Base-by-base conservation (phyloP, 2,888 invertebrate genomes). In the Ormyrus rosae region DNA sequence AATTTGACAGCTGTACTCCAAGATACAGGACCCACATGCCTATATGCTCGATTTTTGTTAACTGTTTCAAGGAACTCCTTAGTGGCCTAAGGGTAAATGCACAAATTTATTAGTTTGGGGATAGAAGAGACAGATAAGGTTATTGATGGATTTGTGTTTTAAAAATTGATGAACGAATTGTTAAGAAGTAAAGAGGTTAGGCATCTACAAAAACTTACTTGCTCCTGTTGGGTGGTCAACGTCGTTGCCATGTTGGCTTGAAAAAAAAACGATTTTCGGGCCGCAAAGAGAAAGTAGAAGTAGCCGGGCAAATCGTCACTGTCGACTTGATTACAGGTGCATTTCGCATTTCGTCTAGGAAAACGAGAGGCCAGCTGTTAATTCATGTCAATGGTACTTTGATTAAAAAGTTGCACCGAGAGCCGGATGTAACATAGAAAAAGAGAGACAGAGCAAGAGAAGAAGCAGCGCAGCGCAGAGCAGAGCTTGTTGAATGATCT, bases 1-100 rank as follows among this genome's bases (percentile, higher is more conserved):
- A 98, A 98, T 92, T 97, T 97, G 83, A 98, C 94, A 67, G 98
- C 98, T n/a, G 97, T 96, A 82, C 96, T 95, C 92, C 97, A 96
- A 83, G 95, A 94, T 71, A 96, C 93, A 53, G 94, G 93, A 19
- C 92, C 92, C 63, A 91, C 90, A 85, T 92, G 91, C 84, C 92
- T 89, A 51, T 93, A 92, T 67, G 92, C 92, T 84, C 93, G 92
- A 83, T 91, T 91, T 81, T 92, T 92, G 90, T 95, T 96, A 85
- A 96, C 93, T 82, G 94, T 93, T 88, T 96, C 95, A 85, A 96
- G 92, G 90, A 97, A 97, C 88, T 95, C 94, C 91, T 95, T 95
- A 84, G 96, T 95, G 85, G 95, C 95, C 96, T 97, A 91, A 53
- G 64, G 5, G 56, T 61, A 63, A 75, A 46, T 10, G 7, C 8